Evolutionary conservation across 30 jellyfish, hydroid and myxozoan species (phyloP), one percentile per base, ranked within the genome.

Genomic region (Aurelia sp.): DNA sequence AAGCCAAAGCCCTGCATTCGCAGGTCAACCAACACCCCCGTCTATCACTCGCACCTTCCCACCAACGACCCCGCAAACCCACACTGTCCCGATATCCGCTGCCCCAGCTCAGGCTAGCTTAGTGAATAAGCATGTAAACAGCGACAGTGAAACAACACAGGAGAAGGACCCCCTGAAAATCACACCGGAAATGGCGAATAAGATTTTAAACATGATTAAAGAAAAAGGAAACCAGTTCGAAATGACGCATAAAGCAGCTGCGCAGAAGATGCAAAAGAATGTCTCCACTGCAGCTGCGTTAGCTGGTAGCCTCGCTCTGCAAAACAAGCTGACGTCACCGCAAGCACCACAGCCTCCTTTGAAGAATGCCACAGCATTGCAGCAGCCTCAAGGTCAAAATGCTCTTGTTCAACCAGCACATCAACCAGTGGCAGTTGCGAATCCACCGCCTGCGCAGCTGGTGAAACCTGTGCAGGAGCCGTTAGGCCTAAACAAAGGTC

Each of bases 101-200:
- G 84, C 92, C 11, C 53, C 81, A n/a, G 59, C 40, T 5, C 73
- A 15, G 63, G 74, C 12, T 21, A 21, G 40, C 69, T 17, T 5
- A 11, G 58, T 75, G 13, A 75, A 55, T 71, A 75, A 52, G 55
- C 82, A 81, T 20, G 67, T 50, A 2, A 64, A 50, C 18, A 9
- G 63, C 18, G 44, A 15, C 22, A 3, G 44, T 52, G 83, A 13
- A 44, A 65, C 50, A 35, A 58, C 11, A 38, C 74, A 64, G 18
- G 91, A 76, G 47, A 76, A 81, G 38, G 97, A 78, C 76, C 86
- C 92, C 30, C 78, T 92, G 78, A 86, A 87, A 48, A 79, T 92
- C 70, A 73, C 93, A 13, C 98, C 98, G 16, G 98, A 86, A 33
- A 72, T 92, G 94, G 98, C 98, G 19, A 78, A 91, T 33, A 92